These are phyloP conservation scores for Notospermus geniculatus DNA, from an alignment of 1,140 invertebrate genomes.

Conservation along the genomic window DNA sequence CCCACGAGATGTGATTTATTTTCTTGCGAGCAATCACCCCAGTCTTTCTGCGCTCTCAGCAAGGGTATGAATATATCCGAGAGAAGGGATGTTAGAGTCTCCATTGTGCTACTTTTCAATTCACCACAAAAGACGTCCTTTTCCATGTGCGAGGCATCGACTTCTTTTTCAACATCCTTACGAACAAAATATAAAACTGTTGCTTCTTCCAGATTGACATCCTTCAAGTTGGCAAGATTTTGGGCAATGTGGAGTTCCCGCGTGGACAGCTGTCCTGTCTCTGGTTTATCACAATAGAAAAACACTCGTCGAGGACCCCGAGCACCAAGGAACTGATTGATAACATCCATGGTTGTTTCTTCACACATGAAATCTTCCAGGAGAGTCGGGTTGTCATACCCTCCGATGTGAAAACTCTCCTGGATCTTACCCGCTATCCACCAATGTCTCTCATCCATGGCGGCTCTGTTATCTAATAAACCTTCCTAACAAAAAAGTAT, in stretches of 20 bases:
- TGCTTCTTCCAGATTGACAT: conserved; percentile 44
- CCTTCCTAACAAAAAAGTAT: no score
- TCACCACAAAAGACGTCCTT: conserved; percentile 53
- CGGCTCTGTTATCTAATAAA: no score
- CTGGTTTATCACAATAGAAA: conserved; percentile 48
- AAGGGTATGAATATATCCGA: conserved; percentile 51
- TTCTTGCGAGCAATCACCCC: conserved; percentile 50
- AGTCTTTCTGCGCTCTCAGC: conserved; percentile 49
- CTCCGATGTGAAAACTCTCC: conserved; percentile 51
- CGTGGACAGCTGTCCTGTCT: conserved; percentile 32
- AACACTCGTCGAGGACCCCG: conserved; percentile 52
- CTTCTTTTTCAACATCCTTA: conserved; percentile 46
- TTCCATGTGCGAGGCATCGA: conserved; percentile 46
- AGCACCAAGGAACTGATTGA: conserved; percentile 50
- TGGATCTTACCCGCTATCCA: conserved; percentile 55
- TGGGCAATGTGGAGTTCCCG: conserved; percentile 46
- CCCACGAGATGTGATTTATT: conserved; percentile 40
- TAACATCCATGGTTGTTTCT: conserved; percentile 41
- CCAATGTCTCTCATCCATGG: conserved; percentile 57
- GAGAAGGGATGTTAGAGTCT: conserved; percentile 45
- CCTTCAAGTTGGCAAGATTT: conserved; percentile 48
- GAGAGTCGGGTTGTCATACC: conserved; percentile 49
- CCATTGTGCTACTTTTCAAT: conserved; percentile 51
- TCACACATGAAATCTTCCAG: conserved; percentile 54
- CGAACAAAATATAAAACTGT: conserved; percentile 52